A percentile compares a stretch with the other conserved stretches of the same genome.
Conservation (phyloP, 2,888 invertebrate species). For the Sinotaia quadrata region DNA sequence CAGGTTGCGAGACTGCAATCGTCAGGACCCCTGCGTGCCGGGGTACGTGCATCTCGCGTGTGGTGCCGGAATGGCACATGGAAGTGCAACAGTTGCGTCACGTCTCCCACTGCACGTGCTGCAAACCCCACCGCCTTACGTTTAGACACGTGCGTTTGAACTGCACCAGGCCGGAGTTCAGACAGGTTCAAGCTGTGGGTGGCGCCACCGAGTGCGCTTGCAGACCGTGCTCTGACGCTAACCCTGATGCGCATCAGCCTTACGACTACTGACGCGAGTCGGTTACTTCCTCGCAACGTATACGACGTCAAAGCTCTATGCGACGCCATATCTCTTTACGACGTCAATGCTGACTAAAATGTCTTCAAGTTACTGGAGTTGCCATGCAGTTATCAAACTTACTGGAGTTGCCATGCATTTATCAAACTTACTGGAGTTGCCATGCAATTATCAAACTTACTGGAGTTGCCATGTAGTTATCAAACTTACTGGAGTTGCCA, state of each 20-base stretch:
- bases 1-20: constrained; percentile 34
- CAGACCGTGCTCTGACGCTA: constrained; percentile 40
- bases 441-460: too few relatives aligned
- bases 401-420: too few relatives aligned
- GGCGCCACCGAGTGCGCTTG: constrained; percentile 40
- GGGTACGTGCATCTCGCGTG: constrained; percentile 41
- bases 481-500: too few relatives aligned
- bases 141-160: constrained; percentile 24
- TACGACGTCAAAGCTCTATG: too few relatives aligned
- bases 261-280: constrained; percentile 33
- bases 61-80: constrained; percentile 39
- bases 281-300: neutral
- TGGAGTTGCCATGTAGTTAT: too few relatives aligned
- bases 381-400: too few relatives aligned
- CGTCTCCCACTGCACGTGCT: constrained; percentile 44
- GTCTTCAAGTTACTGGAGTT: too few relatives aligned
- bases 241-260: constrained; percentile 33
- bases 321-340: too few relatives aligned
- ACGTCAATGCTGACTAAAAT: too few relatives aligned
- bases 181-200: constrained; percentile 9
- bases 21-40: constrained; percentile 32
- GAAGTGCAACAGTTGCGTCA: constrained; percentile 30
- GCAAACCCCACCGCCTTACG: constrained; percentile 31
- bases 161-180: constrained; percentile 27
- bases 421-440: too few relatives aligned